These are phyloP conservation scores for Pipa parva DNA, from an alignment of 2,113 vertebrate species.

Conservation along the genomic window DNA sequence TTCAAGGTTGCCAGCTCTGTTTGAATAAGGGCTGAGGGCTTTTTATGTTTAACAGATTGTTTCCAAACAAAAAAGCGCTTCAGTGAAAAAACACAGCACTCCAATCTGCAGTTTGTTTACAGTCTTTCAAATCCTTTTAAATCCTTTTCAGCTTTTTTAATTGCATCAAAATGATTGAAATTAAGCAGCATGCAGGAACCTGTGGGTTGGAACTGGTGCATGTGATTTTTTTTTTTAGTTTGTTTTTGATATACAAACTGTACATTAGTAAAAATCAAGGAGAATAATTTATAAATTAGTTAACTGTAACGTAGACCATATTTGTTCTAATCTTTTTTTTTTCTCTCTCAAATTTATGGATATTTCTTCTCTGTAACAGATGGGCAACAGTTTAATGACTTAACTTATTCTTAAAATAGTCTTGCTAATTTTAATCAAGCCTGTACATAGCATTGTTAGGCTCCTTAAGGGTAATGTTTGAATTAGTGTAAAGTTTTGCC, in stretches of 20 bases:
- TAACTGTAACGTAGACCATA: not conserved
- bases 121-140: slow-evolving; percentile 41
- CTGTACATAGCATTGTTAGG: not conserved
- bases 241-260: not conserved
- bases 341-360: not conserved
- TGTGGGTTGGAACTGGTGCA: slow-evolving; percentile 17
- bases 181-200: slow-evolving; percentile 28
- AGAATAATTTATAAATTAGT: slow-evolving; percentile 16
- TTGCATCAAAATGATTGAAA: slow-evolving; percentile 41
- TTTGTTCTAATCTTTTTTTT: not conserved
- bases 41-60: slow-evolving; percentile 43
- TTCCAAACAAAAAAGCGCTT: slow-evolving; percentile 40
- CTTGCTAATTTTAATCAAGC: not conserved
- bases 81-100: slow-evolving; percentile 30
- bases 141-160: slow-evolving; percentile 41
- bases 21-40: slow-evolving; percentile 40
- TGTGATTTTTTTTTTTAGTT: slow-evolving; percentile 11
- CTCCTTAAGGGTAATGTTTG: too few species aligned
- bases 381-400: not conserved
- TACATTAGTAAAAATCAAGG: not conserved
- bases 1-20: slow-evolving; percentile 39
- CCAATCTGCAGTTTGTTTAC: slow-evolving; percentile 40
- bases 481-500: too few species aligned
- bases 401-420: not conserved
- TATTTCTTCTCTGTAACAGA: not conserved